Evolutionary conservation across 2,113 vertebrate species (phyloP).

Genomic region (Ovibos moschatus): DNA sequence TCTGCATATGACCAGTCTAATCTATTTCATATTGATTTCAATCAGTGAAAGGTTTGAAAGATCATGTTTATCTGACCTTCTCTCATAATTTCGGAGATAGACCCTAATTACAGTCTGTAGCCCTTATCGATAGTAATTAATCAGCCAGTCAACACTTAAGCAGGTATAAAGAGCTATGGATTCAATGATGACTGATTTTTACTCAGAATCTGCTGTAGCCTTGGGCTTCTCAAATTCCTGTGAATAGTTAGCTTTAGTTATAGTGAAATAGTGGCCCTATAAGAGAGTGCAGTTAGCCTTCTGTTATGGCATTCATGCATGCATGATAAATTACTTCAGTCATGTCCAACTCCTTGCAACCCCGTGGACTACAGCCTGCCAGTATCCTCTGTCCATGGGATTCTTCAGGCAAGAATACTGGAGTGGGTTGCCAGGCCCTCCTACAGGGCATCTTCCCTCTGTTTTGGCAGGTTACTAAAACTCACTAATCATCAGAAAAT

Average conservation of each 20-base stretch:
- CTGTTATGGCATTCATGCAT: neutral
- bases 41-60: neutral
- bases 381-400: neutral
- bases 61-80: neutral
- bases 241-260: neutral
- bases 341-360: neutral
- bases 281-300: neutral
- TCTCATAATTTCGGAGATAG: neutral
- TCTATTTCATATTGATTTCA: neutral
- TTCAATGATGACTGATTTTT: neutral
- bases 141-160: neutral
- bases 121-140: neutral
- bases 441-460: neutral
- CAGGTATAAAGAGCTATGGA: neutral
- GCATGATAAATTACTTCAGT: neutral
- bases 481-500: constrained; percentile 25
- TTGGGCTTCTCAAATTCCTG: neutral
- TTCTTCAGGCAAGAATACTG: neutral
- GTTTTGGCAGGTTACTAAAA: neutral
- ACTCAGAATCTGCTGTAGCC: neutral
- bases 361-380: neutral
- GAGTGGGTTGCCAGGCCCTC: neutral
- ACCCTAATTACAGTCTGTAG: neutral
- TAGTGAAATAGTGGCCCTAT: neutral
- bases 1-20: neutral